Evolutionary conservation across 2,888 invertebrate genomes (phyloP).

Genomic region (Tiphia femorata): DNA sequence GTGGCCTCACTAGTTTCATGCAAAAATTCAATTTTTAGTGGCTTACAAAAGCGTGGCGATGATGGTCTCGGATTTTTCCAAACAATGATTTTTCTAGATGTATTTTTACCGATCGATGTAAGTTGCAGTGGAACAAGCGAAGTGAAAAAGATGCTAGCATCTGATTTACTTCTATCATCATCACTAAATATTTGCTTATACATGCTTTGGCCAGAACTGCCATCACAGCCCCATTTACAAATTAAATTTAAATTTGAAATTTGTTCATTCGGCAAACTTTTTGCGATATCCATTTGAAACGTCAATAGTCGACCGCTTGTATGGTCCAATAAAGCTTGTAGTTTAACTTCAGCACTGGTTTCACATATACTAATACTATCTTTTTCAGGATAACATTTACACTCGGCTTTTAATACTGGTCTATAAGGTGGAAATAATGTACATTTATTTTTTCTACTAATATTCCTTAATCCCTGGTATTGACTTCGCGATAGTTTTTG

Average conservation of each 20-base stretch:
- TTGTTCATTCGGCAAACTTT: background rate
- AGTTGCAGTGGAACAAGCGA: background rate
- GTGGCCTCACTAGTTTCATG: constrained; percentile 21
- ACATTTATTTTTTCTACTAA: too few relatives aligned
- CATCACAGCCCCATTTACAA: constrained; percentile 4
- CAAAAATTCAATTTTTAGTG: constrained; percentile 27
- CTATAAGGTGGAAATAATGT: too few relatives aligned
- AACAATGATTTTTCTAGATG: background rate
- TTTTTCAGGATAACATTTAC: background rate
- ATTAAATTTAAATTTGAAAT: background rate
- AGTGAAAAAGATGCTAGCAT: constrained; percentile 2
- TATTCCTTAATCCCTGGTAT: too few relatives aligned
- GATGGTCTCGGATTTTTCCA: too few relatives aligned
- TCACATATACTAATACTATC: background rate
- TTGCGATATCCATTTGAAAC: background rate
- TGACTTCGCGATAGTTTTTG: too few relatives aligned
- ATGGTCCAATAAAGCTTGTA: background rate
- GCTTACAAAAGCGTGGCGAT: constrained; percentile 28
- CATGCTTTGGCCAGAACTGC: constrained; percentile 2
- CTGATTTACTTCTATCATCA: background rate
- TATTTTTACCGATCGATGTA: background rate
- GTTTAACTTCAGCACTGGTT: background rate
- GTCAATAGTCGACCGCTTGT: background rate
- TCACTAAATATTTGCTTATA: background rate
- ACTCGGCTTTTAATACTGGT: background rate